Percentiles rank a stretch among this genome's conserved stretches.
Conservation (phyloP, 2,113 vertebrate genomes). For the Paramisgurnus dabryanus region DNA sequence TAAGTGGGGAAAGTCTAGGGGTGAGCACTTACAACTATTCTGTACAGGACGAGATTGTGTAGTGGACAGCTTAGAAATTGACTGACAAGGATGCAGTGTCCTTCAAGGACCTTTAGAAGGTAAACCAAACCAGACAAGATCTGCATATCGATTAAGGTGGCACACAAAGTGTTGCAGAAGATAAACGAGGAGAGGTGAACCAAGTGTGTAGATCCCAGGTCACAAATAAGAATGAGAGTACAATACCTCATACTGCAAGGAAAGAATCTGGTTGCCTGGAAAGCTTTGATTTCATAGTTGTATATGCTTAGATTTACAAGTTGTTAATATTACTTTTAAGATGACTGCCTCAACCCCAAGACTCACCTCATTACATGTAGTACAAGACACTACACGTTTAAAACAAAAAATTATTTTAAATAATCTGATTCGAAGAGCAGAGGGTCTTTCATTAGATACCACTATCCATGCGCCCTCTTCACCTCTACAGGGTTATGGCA, state of each 20-base stretch:
- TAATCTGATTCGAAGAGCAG: neutral
- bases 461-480: constrained; percentile 38
- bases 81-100: constrained; percentile 45
- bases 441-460: constrained; percentile 35
- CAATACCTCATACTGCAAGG: neutral
- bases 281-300: constrained; percentile 3
- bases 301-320: constrained; percentile 6
- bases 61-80: constrained; percentile 28
- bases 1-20: constrained; percentile 15
- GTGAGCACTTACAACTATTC: constrained; percentile 36
- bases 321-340: neutral
- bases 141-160: constrained; percentile 25
- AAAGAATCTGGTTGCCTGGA: neutral
- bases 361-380: neutral
- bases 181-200: constrained; percentile 30
- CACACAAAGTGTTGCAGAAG: constrained; percentile 60
- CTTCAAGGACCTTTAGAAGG: constrained; percentile 54
- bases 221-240: neutral
- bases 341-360: neutral
- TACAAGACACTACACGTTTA: neutral
- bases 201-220: constrained; percentile 17
- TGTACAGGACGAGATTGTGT: neutral
- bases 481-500: constrained; percentile 43
- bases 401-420: neutral
- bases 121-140: constrained; percentile 35